Percentiles rank a stretch among this genome's conserved stretches.
Evolutionary conservation across 2,888 invertebrate genomes (phyloP).

Genomic region (Andrena fulva): DNA sequence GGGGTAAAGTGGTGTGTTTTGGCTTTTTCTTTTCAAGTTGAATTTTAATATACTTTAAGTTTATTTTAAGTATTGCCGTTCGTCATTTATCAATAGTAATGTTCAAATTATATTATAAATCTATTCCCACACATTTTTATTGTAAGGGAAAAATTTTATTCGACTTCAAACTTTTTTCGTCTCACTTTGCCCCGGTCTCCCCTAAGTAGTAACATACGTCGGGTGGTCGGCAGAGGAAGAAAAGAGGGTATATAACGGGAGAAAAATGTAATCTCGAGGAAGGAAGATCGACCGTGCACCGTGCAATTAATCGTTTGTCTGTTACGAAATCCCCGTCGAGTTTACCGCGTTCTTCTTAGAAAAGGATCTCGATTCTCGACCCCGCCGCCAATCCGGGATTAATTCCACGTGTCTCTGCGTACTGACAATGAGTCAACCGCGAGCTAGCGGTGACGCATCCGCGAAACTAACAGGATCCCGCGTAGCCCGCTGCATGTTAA

Average conservation of each 20-base stretch:
- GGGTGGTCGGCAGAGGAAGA: neutral
- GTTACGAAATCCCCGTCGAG: slow-evolving; percentile 1
- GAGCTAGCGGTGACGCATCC: slow-evolving; percentile 53
- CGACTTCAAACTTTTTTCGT: no score
- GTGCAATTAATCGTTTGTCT: neutral
- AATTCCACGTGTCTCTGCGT: slow-evolving; percentile 33
- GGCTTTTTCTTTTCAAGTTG: no score
- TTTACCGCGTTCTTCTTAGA: slow-evolving; percentile 20
- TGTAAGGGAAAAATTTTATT: no score
- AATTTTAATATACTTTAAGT: no score
- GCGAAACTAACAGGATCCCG: slow-evolving; percentile 38
- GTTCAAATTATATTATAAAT: no score
- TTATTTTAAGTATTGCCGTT: no score
- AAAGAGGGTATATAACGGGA: neutral
- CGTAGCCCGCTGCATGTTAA: slow-evolving; percentile 11
- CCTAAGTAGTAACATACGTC: neutral
- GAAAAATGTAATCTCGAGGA: neutral
- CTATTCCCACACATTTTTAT: no score
- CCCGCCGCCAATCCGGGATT: slow-evolving; percentile 17
- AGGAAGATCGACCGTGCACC: neutral
- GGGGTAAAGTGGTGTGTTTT: no score
- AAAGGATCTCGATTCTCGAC: neutral
- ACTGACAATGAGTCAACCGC: slow-evolving; percentile 53
- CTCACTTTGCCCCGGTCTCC: no score
- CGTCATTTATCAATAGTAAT: no score